phyloP scores from a whole-genome alignment of 2,888 invertebrate species.

The Ochropacha duplaris region DNA sequence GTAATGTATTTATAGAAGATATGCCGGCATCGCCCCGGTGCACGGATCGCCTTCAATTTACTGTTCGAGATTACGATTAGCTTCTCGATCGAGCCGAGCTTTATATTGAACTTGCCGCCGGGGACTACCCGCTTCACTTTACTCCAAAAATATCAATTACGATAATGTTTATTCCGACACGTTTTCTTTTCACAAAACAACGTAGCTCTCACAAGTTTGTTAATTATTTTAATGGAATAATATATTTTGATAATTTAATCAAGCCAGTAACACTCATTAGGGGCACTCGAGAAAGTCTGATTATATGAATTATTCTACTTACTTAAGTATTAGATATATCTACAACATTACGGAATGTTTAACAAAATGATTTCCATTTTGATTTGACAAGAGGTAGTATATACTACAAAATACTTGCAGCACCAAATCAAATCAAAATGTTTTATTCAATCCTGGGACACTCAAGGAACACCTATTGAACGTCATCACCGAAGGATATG shows the following conservation, averaged over 20 bases:
- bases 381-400: too few relatives aligned
- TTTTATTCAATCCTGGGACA: too few relatives aligned
- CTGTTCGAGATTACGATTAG: slow-evolving; percentile 64
- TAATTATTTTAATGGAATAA: slow-evolving; percentile 63
- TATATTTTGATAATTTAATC: slow-evolving; percentile 61
- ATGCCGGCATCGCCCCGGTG: slow-evolving; percentile 57
- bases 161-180: slow-evolving; percentile 21
- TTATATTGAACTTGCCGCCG: slow-evolving; percentile 36
- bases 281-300: slow-evolving; percentile 37
- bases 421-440: too few relatives aligned
- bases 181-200: slow-evolving; percentile 27
- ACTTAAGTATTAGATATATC: not conserved
- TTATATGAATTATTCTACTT: slow-evolving; percentile 23
- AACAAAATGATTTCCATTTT: too few relatives aligned
- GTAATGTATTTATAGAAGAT: slow-evolving; percentile 79
- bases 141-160: slow-evolving; percentile 34
- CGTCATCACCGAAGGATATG: too few relatives aligned
- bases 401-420: too few relatives aligned
- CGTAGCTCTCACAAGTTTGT: slow-evolving; percentile 41
- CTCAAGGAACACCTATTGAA: too few relatives aligned
- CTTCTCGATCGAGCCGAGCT: slow-evolving; percentile 46
- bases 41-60: slow-evolving; percentile 69
- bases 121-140: slow-evolving; percentile 17
- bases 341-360: not conserved
- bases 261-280: slow-evolving; percentile 49